Percentiles rank a stretch among this genome's conserved stretches.
Evolutionary conservation across 2,113 vertebrate species (phyloP).

Genomic region (Ceyx melanurus): DNA sequence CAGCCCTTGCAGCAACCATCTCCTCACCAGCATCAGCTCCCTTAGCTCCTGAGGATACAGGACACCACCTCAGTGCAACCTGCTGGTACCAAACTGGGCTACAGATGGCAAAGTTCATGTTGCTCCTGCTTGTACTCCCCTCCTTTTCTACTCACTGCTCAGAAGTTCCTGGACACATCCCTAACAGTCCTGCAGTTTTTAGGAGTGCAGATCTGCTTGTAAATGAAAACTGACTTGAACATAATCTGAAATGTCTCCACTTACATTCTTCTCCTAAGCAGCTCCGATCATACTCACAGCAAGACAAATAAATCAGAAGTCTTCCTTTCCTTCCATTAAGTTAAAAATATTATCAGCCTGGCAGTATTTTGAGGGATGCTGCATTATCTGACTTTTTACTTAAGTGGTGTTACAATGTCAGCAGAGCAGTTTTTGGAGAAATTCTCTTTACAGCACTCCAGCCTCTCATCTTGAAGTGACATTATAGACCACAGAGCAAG

Average conservation of each 20-base stretch:
- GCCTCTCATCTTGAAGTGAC: conserved; percentile 34
- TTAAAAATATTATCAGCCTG: conserved; percentile 5
- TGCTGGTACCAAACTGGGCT: not conserved
- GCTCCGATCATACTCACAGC: not conserved
- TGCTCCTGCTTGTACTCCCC: not conserved
- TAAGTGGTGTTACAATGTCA: conserved; percentile 51
- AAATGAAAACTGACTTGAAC: not conserved
- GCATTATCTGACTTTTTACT: conserved; percentile 25
- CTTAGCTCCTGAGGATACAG: not conserved
- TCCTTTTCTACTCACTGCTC: not conserved
- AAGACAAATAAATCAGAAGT: not conserved
- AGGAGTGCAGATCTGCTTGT: not conserved
- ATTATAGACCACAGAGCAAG: conserved; percentile 34
- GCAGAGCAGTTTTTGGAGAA: conserved; percentile 21
- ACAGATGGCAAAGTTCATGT: not conserved
- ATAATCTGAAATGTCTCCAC: not conserved
- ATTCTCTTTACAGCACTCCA: conserved; percentile 32
- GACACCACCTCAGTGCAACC: accelerated
- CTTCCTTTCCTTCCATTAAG: not conserved
- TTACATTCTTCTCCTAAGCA: not conserved
- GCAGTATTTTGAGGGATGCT: conserved; percentile 10
- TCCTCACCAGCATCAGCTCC: not conserved
- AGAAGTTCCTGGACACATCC: not conserved
- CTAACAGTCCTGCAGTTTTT: not conserved
- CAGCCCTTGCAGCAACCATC: accelerated